A percentile compares a stretch with the other conserved stretches of the same genome.
These are phyloP conservation scores for Schizopygopsis pylzovi DNA, from an alignment of 2,797 vertebrate genomes.

Conservation along the genomic window DNA sequence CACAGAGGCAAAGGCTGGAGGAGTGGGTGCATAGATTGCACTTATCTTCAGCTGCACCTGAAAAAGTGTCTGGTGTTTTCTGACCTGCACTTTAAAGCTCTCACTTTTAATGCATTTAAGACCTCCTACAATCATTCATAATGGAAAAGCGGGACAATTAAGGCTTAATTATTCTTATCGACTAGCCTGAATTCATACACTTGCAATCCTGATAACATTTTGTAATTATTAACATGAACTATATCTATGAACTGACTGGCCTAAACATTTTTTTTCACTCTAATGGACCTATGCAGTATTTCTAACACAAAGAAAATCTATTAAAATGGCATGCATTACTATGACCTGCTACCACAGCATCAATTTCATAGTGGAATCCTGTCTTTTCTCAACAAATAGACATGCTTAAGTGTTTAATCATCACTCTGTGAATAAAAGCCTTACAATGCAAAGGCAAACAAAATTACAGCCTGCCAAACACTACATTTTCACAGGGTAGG, in stretches of 20 bases:
- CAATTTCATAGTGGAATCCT: not conserved
- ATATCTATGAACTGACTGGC: not conserved
- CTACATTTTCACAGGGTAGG: not conserved
- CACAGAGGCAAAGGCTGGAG: constrained; percentile 37
- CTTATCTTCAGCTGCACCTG: constrained; percentile 46
- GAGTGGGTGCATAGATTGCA: constrained; percentile 36
- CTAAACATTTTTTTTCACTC: not conserved
- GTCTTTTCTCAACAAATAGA: not conserved
- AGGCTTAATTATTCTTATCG: constrained; percentile 13
- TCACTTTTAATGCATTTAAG: constrained; percentile 32
- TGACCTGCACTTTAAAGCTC: constrained; percentile 19
- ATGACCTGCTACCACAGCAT: not conserved
- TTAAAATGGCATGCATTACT: not conserved
- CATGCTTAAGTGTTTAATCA: not conserved
- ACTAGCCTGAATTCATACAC: constrained; percentile 8
- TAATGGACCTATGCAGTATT: not conserved
- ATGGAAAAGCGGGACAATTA: constrained; percentile 18
- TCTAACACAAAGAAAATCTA: not conserved
- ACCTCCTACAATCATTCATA: constrained; percentile 8
- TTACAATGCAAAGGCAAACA: not conserved
- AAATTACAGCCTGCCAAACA: not conserved
- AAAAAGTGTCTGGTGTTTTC: constrained; percentile 21
- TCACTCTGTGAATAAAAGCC: not conserved
- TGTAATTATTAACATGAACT: constrained; percentile 3
- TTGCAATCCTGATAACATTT: not conserved